These are phyloP conservation scores for Heteractis magnifica DNA, from an alignment of 92 coral and sea anemone genomes.

Conservation along the genomic window DNA sequence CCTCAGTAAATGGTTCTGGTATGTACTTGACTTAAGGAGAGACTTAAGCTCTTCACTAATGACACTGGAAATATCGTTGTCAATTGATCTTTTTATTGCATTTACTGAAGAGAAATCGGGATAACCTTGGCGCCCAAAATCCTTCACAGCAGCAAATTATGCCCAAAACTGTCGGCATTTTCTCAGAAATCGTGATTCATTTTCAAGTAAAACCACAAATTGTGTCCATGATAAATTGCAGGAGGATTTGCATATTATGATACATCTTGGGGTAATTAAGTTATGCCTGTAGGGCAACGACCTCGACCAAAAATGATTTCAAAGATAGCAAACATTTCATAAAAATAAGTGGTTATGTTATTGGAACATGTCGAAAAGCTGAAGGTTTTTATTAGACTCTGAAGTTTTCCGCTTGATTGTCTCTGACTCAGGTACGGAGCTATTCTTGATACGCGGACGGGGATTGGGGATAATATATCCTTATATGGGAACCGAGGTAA, in stretches of 20 bases:
- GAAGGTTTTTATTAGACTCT: background rate
- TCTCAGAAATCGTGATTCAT: background rate
- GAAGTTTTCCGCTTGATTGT: background rate
- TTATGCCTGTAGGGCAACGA: background rate
- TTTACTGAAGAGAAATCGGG: no score
- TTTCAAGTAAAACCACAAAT: background rate
- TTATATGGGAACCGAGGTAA: background rate
- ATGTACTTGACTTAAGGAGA: no score
- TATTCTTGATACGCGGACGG: background rate
- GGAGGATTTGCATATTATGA: background rate
- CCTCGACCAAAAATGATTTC: background rate
- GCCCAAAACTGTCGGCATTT: background rate
- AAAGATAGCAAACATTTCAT: background rate
- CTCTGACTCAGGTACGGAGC: background rate
- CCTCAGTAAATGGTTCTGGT: no score
- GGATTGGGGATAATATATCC: background rate
- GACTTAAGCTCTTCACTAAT: no score
- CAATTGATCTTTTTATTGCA: no score
- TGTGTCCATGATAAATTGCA: background rate
- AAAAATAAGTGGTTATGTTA: background rate
- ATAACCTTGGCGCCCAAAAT: no score
- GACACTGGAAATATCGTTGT: no score
- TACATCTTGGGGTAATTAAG: background rate
- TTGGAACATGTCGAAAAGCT: background rate
- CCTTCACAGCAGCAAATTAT: no score